phyloP scores from a whole-genome alignment of 2,888 invertebrate species.

The Prosopocoilus inquinatus region DNA sequence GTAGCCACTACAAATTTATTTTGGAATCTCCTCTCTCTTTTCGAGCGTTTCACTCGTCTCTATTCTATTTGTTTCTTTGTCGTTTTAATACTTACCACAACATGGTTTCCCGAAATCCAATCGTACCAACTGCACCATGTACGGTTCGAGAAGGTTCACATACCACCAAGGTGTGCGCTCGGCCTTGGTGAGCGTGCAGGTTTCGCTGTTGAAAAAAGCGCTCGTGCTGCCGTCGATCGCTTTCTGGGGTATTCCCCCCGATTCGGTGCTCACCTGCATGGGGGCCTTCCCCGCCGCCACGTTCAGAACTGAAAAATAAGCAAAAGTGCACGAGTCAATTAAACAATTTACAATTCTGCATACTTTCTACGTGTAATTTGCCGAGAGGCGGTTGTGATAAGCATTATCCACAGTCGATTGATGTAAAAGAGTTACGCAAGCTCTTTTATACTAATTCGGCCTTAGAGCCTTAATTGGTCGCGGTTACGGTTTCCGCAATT shows the following conservation, averaged over 20 bases:
- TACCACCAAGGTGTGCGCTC: slow-evolving; percentile 94
- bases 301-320: slow-evolving; percentile 72
- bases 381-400: too few species aligned
- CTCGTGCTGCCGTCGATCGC: slow-evolving; percentile 91
- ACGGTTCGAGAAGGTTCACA: slow-evolving; percentile 89
- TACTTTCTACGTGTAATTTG: not conserved
- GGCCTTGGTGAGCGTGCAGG: slow-evolving; percentile 81
- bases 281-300: slow-evolving; percentile 94
- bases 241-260: slow-evolving; percentile 82
- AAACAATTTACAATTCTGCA: not conserved
- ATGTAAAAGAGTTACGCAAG: too few species aligned
- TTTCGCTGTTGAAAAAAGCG: slow-evolving; percentile 75
- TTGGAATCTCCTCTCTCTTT: too few species aligned
- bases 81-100: slow-evolving; percentile 68
- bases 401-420: too few species aligned
- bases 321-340: not conserved
- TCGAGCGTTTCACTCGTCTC: too few species aligned
- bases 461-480: too few species aligned
- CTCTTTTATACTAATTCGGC: too few species aligned
- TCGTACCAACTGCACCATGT: slow-evolving; percentile 90
- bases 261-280: slow-evolving; percentile 86
- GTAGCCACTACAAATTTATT: too few species aligned
- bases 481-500: too few species aligned
- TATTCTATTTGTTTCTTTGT: too few species aligned
- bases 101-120: slow-evolving; percentile 89